A percentile compares a stretch with the other conserved stretches of the same genome.
phyloP scores from a whole-genome alignment of 2,113 vertebrate species.

The Stigmatopora nigra region DNA sequence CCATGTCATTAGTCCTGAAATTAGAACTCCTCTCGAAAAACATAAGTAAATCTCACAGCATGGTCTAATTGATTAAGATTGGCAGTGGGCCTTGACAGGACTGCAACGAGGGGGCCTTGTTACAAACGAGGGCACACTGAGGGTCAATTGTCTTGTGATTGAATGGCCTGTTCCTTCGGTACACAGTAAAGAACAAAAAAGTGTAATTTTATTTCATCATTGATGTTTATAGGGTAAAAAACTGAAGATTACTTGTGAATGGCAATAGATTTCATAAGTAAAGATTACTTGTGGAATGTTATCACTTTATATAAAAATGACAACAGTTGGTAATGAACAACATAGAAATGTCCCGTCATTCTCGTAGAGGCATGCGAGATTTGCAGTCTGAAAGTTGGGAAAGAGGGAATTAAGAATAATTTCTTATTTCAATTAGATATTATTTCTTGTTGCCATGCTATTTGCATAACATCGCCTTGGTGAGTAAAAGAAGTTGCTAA shows the following conservation, averaged over 20 bases:
- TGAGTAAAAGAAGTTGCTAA: too few species aligned
- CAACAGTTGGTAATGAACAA: background rate
- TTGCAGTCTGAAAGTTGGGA: too few species aligned
- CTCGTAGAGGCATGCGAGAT: too few species aligned
- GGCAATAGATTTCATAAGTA: too few species aligned
- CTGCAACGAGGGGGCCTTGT: conserved; percentile 36
- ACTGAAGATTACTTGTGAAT: conserved; percentile 3
- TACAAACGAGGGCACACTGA: conserved; percentile 59
- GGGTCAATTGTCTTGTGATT: conserved; percentile 62
- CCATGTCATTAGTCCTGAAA: conserved; percentile 56
- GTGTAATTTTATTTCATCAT: conserved; percentile 60
- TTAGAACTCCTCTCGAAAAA: conserved; percentile 23
- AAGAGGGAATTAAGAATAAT: too few species aligned
- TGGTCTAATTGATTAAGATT: conserved; percentile 50
- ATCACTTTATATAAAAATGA: background rate
- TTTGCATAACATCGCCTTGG: too few species aligned
- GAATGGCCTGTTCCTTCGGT: conserved; percentile 56
- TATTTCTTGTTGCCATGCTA: too few species aligned
- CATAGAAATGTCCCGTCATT: too few species aligned
- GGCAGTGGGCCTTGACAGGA: conserved; percentile 41
- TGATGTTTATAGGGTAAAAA: conserved; percentile 33
- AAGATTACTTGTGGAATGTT: conserved; percentile 1
- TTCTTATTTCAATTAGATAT: too few species aligned
- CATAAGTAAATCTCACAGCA: conserved; percentile 14
- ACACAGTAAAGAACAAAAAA: conserved; percentile 57